These are phyloP conservation scores for Antennarius striatus DNA, from an alignment of 2,113 vertebrate genomes.

Conservation along the genomic window DNA sequence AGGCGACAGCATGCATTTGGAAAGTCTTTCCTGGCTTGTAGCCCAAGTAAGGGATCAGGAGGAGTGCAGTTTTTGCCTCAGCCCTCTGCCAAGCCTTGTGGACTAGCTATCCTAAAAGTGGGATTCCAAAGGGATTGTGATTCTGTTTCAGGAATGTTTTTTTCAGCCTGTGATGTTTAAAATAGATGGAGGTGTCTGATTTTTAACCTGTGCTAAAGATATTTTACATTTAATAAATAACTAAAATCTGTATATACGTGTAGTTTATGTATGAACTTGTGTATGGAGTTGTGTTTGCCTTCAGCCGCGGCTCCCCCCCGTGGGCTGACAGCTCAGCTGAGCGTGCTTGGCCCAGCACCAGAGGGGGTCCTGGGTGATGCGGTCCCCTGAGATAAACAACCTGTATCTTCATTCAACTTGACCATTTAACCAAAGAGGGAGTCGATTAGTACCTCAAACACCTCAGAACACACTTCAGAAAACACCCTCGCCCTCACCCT, in stretches of 20 bases:
- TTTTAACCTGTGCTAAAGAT: slow-evolving; percentile 88
- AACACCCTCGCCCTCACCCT: slow-evolving; percentile 35
- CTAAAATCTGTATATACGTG: slow-evolving; percentile 67
- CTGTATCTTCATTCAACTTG: slow-evolving; percentile 86
- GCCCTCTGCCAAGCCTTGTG: slow-evolving; percentile 74
- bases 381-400: slow-evolving; percentile 85
- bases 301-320: slow-evolving; percentile 76
- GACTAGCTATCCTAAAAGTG: slow-evolving; percentile 66
- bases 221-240: slow-evolving; percentile 91
- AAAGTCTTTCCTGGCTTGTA: slow-evolving; percentile 37
- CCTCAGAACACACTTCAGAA: slow-evolving; percentile 76
- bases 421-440: slow-evolving; percentile 83
- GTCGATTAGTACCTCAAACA: slow-evolving; percentile 89
- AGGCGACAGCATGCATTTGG: slow-evolving; percentile 24
- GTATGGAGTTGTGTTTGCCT: slow-evolving; percentile 19
- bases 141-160: slow-evolving; percentile 80
- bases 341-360: slow-evolving; percentile 80
- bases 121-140: slow-evolving; percentile 74
- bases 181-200: slow-evolving; percentile 85
- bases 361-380: slow-evolving; percentile 84
- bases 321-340: slow-evolving; percentile 85
- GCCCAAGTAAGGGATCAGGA: slow-evolving; percentile 34
- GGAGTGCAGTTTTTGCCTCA: slow-evolving; percentile 75
- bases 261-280: slow-evolving; percentile 9
- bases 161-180: slow-evolving; percentile 80